Percentiles rank a stretch among this genome's conserved stretches.
Evolutionary conservation across 2,797 vertebrate species (phyloP).

Genomic region (Crax fasciolata): DNA sequence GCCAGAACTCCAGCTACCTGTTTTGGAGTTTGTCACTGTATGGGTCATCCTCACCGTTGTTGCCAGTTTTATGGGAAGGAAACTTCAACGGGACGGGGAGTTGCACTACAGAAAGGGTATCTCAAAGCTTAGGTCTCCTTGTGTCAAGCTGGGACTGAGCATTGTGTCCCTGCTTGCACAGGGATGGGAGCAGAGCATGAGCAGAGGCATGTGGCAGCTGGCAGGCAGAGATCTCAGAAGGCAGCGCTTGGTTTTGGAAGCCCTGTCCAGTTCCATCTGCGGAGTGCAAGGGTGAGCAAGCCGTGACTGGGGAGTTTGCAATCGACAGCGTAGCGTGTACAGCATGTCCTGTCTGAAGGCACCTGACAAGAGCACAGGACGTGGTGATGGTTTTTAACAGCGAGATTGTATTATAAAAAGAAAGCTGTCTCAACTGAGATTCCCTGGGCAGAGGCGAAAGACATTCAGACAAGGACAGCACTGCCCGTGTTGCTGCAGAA

Average conservation of each 20-base stretch:
- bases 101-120: not conserved
- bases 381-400: conserved; percentile 42
- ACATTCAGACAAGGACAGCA: conserved; percentile 19
- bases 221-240: not conserved
- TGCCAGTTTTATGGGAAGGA: not conserved
- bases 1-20: not conserved
- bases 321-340: not conserved
- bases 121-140: not conserved
- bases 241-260: not conserved
- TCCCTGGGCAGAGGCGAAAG: conserved; percentile 52
- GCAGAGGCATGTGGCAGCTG: not conserved
- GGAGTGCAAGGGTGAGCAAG: not conserved
- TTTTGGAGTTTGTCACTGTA: not conserved
- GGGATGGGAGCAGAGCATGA: not conserved
- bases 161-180: not conserved
- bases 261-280: not conserved
- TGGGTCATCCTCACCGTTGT: not conserved
- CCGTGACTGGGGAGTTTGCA: not conserved
- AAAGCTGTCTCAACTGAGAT: conserved; percentile 31
- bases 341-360: conserved; percentile 39
- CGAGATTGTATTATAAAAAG: conserved; percentile 49
- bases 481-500: not conserved
- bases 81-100: no score
- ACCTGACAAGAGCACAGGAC: conserved; percentile 33
- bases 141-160: not conserved